Base-by-base conservation (phyloP, 2,113 vertebrate genomes). In the Australoheros scitulus region DNA sequence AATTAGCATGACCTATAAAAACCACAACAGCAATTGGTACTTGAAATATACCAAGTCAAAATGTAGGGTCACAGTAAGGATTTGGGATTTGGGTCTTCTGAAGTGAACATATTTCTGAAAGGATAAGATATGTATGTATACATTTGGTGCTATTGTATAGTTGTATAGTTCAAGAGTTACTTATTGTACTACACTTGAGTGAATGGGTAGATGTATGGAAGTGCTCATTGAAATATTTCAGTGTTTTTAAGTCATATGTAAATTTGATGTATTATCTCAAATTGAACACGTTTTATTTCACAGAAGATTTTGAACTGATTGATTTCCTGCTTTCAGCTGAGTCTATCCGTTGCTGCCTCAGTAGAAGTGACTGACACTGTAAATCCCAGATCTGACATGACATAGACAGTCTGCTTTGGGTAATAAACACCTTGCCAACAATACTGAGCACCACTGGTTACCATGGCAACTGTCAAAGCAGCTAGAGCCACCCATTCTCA, bases 401-500 rank as follows among this genome's bases (percentile, higher is more conserved):
- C 80, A 90, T 60, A 83, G 61, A 86, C 61, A 52, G 63, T 65
- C 82, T 36, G 75, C 81, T 82, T 11, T 56, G 80, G 72, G 79
- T 81, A 82, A 85, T 88, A 80, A 84, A 79, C 83, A 80, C 77
- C 72, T 82, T 70, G 56, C 88, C 84, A 80, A 61, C 87, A 88
- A 81, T 24, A 72, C 34, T 43, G 82, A 88, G 86, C 72, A 90
- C 87, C 78, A 75, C 52, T 3, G 68, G 92, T 93, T 92, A 47
- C 92, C 89, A 91, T 92, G 83, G 87, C 32, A 50, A 94, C 92
- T 79, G 85, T 87, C 83, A 90, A 79, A 75, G 47, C n/a, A 61
- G 32, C 78, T 52, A 78, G 76, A 81, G 75, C 79, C 47, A n/a
- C 9, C 24, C 32, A 24, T 79, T 84, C 74, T 64, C 20, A 13